These are phyloP conservation scores for Myotis brandtii DNA, from an alignment of 2,113 vertebrate genomes.

Conservation along the genomic window DNA sequence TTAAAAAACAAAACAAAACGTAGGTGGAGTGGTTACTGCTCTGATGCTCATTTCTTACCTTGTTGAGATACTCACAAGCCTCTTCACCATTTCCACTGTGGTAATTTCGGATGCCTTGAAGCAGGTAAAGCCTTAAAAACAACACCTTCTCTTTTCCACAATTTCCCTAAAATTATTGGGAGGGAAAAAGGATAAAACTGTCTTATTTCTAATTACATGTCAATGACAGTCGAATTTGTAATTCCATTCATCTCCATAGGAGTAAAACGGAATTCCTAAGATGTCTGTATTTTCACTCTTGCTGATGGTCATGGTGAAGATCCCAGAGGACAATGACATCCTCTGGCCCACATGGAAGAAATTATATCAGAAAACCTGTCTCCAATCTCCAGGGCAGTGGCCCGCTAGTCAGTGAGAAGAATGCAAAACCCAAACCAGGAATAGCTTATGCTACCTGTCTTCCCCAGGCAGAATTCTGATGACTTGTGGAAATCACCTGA, in stretches of 20 bases:
- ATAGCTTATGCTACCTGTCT: not conserved
- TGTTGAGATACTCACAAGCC: constrained; percentile 88
- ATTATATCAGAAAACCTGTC: not conserved
- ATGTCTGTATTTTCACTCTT: fast-evolving
- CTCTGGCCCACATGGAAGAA: not conserved
- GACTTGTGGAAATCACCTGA: not conserved
- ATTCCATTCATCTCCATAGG: not conserved
- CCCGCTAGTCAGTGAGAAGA: not conserved
- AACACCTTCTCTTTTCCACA: constrained; percentile 95
- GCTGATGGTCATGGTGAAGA: not conserved
- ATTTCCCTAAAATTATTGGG: constrained; percentile 89
- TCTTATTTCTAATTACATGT: not conserved
- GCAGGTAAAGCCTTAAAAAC: constrained; percentile 95
- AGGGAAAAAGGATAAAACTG: not conserved
- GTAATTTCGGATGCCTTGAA: constrained; percentile 94
- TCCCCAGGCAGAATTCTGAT: not conserved
- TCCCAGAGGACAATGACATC: not conserved
- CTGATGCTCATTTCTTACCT: constrained; percentile 83
- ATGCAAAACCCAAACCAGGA: not conserved
- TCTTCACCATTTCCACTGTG: constrained; percentile 91
- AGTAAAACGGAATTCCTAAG: not conserved
- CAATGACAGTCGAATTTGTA: not conserved
- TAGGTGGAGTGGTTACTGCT: not conserved
- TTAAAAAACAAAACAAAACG: not conserved
- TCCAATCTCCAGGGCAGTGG: not conserved